Conservation (phyloP, 2,888 invertebrate genomes). For the Drosophila greeni region DNA sequence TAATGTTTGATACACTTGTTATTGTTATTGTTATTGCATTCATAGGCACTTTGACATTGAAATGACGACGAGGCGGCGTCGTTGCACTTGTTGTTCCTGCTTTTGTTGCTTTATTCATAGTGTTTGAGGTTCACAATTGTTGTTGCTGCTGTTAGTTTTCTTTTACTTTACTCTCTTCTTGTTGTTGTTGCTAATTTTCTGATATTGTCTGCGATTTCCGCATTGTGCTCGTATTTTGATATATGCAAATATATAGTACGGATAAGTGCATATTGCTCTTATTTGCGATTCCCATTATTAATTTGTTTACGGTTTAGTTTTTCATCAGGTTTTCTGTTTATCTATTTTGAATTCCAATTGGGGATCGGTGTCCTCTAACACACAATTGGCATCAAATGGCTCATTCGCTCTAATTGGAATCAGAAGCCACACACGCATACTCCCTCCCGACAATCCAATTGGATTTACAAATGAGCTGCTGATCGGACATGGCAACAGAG, state of each 20-base stretch:
- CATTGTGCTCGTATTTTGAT: constrained; percentile 39
- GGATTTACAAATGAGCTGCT: constrained; percentile 15
- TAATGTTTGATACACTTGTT: constrained; percentile 8
- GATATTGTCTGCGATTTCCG: constrained; percentile 43
- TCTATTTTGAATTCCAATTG: constrained; percentile 30
- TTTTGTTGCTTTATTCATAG: constrained; percentile 29
- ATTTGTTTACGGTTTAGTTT: constrained; percentile 53
- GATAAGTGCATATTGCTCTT: constrained; percentile 11
- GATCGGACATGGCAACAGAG: constrained; percentile 5
- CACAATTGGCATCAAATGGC: constrained; percentile 5
- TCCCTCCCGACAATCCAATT: constrained; percentile 8
- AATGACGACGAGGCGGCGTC: constrained; percentile 28
- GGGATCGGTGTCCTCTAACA: background rate
- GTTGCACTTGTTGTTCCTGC: constrained; percentile 38
- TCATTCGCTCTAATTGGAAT: constrained; percentile 50
- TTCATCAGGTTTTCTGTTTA: constrained; percentile 57
- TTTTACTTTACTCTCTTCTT: constrained; percentile 12
- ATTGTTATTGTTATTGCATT: constrained; percentile 29
- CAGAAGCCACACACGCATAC: constrained; percentile 7
- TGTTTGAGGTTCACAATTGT: constrained; percentile 25
- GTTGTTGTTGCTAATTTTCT: constrained; percentile 11
- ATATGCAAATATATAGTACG: constrained; percentile 26
- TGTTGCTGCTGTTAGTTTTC: constrained; percentile 23
- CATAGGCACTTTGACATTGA: constrained; percentile 42
- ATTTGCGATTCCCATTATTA: constrained; percentile 5